phyloP scores from a whole-genome alignment of 2,888 invertebrate genomes.

The Scaptomyza polygonia region DNA sequence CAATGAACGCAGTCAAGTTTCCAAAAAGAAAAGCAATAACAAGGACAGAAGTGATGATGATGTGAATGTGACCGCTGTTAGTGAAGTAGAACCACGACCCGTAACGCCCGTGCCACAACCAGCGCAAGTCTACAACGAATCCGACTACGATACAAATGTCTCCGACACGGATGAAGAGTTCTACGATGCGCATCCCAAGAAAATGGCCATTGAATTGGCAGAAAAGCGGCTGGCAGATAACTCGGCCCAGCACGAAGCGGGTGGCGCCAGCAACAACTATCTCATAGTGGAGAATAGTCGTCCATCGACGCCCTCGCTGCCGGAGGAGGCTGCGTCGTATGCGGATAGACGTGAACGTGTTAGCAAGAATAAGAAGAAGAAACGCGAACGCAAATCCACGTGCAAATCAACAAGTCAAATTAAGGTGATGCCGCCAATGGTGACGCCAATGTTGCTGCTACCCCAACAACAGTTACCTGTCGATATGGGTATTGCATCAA shows the following conservation, averaged over 20 bases:
- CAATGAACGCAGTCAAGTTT: slow-evolving; percentile 29
- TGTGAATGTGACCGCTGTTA: slow-evolving; percentile 80
- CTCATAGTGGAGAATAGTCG: slow-evolving; percentile 87
- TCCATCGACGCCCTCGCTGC: slow-evolving; percentile 87
- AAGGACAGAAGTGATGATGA: slow-evolving; percentile 41
- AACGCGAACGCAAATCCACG: slow-evolving; percentile 86
- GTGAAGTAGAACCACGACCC: slow-evolving; percentile 62
- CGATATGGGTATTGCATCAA: slow-evolving; percentile 3
- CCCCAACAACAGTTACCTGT: neutral
- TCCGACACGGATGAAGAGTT: slow-evolving; percentile 95
- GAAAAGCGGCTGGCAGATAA: slow-evolving; percentile 89
- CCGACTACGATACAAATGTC: slow-evolving; percentile 93
- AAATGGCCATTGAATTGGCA: slow-evolving; percentile 89
- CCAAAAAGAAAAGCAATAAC: neutral
- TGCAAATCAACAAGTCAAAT: slow-evolving; percentile 55
- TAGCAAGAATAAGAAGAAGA: slow-evolving; percentile 88
- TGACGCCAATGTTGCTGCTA: slow-evolving; percentile 3
- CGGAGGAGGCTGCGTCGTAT: slow-evolving; percentile 82
- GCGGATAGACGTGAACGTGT: slow-evolving; percentile 81
- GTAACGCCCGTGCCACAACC: slow-evolving; percentile 50
- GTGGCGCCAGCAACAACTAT: slow-evolving; percentile 83
- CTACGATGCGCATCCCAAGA: slow-evolving; percentile 93
- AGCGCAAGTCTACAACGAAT: slow-evolving; percentile 89
- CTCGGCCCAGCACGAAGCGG: slow-evolving; percentile 23
- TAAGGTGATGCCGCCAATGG: slow-evolving; percentile 30